These are phyloP conservation scores for Enteromius paludinosus DNA, from an alignment of 2,797 vertebrate species.

Conservation along the genomic window DNA sequence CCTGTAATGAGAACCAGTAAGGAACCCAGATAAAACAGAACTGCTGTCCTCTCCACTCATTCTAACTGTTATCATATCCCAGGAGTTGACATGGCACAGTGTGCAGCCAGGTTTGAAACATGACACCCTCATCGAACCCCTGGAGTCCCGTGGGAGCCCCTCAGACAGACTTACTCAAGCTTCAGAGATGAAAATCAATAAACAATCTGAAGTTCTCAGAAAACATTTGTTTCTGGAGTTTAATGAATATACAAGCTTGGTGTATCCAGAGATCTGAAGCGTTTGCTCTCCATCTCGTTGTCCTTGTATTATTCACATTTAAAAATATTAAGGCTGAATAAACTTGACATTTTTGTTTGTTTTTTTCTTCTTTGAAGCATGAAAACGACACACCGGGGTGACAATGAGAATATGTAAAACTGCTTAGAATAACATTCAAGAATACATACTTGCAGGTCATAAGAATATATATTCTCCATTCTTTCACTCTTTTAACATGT, in stretches of 20 bases:
- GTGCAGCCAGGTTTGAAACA: constrained; percentile 74
- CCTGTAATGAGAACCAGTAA: constrained; percentile 44
- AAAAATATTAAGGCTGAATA: not conserved
- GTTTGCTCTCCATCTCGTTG: constrained; percentile 76
- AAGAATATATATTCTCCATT: not conserved
- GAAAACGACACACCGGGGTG: not conserved
- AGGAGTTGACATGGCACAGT: constrained; percentile 62
- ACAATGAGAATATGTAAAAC: not conserved
- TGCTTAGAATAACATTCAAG: not conserved
- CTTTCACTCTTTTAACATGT: not conserved
- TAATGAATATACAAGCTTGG: constrained; percentile 98
- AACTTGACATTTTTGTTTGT: not conserved
- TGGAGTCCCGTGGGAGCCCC: constrained; percentile 79
- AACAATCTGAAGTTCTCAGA: constrained; percentile 99
- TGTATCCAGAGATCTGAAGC: constrained; percentile 85
- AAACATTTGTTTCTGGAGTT: constrained; percentile 92
- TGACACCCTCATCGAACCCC: constrained; percentile 77
- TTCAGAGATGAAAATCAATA: constrained; percentile 99
- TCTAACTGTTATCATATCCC: constrained; percentile 52
- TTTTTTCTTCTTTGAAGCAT: not conserved
- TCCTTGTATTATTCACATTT: constrained; percentile 3
- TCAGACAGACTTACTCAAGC: constrained; percentile 94
- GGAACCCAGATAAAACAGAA: constrained; percentile 50
- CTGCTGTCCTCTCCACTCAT: constrained; percentile 40
- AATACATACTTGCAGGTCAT: not conserved